Conservation (phyloP, 2,888 invertebrate species). For the Drosophila nr. perissopoda region DNA sequence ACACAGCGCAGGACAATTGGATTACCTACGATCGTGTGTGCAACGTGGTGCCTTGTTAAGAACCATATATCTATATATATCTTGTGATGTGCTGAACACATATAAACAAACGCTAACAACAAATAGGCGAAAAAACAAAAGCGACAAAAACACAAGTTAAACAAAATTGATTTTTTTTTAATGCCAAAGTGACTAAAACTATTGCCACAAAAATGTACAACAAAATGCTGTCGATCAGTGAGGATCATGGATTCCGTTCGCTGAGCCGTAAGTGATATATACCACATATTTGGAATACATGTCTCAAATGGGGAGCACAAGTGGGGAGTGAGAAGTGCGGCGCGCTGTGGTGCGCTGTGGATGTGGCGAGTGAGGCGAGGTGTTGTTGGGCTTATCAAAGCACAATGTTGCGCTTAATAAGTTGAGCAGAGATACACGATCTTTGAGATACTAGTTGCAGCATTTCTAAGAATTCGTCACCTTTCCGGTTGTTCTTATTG, state of each 20-base stretch:
- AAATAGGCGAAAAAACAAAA: conserved; percentile 21
- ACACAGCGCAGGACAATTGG: conserved; percentile 73
- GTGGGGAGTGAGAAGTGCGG: not conserved
- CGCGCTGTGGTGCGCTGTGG: not conserved
- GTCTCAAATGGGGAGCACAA: not conserved
- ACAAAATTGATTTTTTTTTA: conserved; percentile 43
- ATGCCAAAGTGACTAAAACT: conserved; percentile 35
- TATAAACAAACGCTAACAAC: conserved; percentile 7
- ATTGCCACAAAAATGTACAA: conserved; percentile 64
- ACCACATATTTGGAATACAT: conserved; percentile 2
- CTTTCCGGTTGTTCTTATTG: conserved; percentile 51
- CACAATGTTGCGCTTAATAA: conserved; percentile 36
- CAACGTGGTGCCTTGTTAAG: conserved; percentile 48
- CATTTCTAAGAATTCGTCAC: conserved; percentile 60
- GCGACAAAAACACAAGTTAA: conserved; percentile 15
- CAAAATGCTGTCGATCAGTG: conserved; percentile 85
- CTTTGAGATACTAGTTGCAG: conserved; percentile 43
- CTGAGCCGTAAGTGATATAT: conserved; percentile 84
- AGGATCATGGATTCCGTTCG: conserved; percentile 85
- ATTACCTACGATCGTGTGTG: conserved; percentile 78
- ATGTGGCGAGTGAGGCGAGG: not conserved
- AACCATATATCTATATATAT: conserved; percentile 6
- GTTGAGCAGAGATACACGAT: conserved; percentile 44
- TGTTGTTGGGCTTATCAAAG: conserved; percentile 25
- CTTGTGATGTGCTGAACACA: conserved; percentile 59